Base-by-base conservation (phyloP, 2,113 vertebrate genomes). In the Pluvianellus socialis region DNA sequence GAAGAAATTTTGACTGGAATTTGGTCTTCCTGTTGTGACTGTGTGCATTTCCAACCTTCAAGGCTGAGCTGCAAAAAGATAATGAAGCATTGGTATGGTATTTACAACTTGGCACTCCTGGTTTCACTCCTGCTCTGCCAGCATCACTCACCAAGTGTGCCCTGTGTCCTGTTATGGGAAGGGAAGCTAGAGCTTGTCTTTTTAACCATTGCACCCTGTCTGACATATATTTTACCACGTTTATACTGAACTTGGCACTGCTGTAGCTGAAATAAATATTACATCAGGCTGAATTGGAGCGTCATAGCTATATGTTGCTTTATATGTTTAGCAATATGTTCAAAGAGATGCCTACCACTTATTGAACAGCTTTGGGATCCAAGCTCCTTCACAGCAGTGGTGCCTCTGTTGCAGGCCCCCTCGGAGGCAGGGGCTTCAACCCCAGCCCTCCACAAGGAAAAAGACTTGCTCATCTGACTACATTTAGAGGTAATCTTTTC, bases 81-180 rank as follows among this genome's bases (percentile, higher is more conserved):
- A 40, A n/a, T 13, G 30, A 30, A 47, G 44, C 14, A 8, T 18
- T 12, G 33, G 47, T 56, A 14, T 14, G 13, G 21, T 71, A 45
- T 82, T 66, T 79, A 21, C 49, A 61, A 53, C 55, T 38, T 52
- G 28, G 6, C 1, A 2, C 47, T 84, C 49, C 53, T 35, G 38
- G 14, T 72, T 38, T 86, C 0, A 1, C 23, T 83, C 66, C 28
- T 23, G 40, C 20, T 61, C 50, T 70, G 50, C 23, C 21, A 53
- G 30, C 62, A 42, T 35, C 0, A 1, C 14, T 77, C 35, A 13
- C 40, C 35, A 68, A 32, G 14, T 0, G 5, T 49, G 6, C 9
- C 8, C 15, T 26, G 23, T 63, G 66, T 56, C 15, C 30, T 59
- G 21, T 28, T 35, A 28, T 9, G 12, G 27, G 33, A 52, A 63